Evolutionary conservation across 2,113 vertebrate genomes (phyloP), one percentile per base, ranked within the genome.

Genomic region (Mola mola): DNA sequence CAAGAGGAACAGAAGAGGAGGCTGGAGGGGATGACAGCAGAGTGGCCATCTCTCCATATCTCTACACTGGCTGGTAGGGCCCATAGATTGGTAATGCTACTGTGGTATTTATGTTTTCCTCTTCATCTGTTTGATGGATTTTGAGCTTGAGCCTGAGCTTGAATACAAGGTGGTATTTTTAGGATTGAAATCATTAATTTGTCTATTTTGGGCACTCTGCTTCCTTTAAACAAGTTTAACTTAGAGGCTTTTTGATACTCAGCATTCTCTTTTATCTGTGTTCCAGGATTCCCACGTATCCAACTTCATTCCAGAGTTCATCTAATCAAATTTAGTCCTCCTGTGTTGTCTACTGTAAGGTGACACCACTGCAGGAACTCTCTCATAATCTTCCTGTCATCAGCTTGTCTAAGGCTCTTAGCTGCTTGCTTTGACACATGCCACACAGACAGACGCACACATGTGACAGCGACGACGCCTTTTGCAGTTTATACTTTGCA

Each of bases 391-490:
- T 43, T 26, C 28, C 62, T 60, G 40, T 66, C 29, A 57, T 74
- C 69, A 81, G 72, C 77, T 78, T 56, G 38, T 60, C 26, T 64
- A 66, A 79, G 60, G 48, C 66, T 62, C 69, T 72, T 53, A 75
- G 47, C 38, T 59, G 49, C 51, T 67, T 47, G 43, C 47, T 51
- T 31, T 66, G 12, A 63, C 40, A 61, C 47, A 36, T 50, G 13
- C 40, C 8, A 58, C 41, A 65, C 26, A 69, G 8, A 44, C 72
- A 72, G n/a, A n/a, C 6, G 42, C 43, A 34, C 6, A 58, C 70
- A 59, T 8, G n/a, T 34, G 56, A 63, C 53, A 40, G n/a, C 29
- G 56, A 63, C 53, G 34, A 29, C 37, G 43, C 31, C 26, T 12
- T 22, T 20, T 2, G 10, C 16, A 47, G 48, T 33, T 34, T 25